Evolutionary conservation across 1,140 invertebrate species (phyloP), one percentile per base, ranked within the genome.

Genomic region (Mactra quadrangularis): DNA sequence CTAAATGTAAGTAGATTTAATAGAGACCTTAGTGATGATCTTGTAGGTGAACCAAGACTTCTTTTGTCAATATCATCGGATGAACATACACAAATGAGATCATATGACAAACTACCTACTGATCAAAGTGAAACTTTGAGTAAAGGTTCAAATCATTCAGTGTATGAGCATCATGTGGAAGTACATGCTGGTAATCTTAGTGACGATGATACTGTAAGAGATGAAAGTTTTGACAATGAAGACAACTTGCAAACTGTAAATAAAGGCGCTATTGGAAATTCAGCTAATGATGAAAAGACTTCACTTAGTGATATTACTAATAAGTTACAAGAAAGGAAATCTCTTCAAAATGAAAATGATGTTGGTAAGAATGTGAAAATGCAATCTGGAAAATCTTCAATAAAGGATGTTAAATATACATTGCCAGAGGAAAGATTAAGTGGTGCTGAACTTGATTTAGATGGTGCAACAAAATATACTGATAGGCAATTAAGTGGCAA

Each of bases 121-220:
- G 19, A n/a, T 57, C 19, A 72, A 53, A 72, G 50, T 25, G 31
- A 72, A 38, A 57, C 53, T 22, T 29, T 72, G 70, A 72, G 55
- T 22, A 72, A 55, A 38, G 33, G 15, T 41, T 55, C 31, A 4
- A 22, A 38, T 7, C 70, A 72, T 41, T 17, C 70, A 13, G 31
- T 72, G 3, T 47, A 55, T 22, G 31, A 72, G 19, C 70, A 72
- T 72, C 13, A 11, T 38, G 70, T 57, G 53, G 52, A 72, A 11
- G 53, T 72, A 13, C 70, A 72, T 41, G 22, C 22, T 45, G 27
- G 11, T 25, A 41, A 41, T 41, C n/a, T 33, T 1, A 17, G 13
- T 25, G 53, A 53, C 50, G 25, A 9, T n/a, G n/a, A n/a, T n/a
- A 7, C 38, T 7, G 38, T 41, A 7, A 15, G 15, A 41, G 38